Base-by-base conservation (phyloP, 2,113 vertebrate genomes). In the Varanus salvator region DNA sequence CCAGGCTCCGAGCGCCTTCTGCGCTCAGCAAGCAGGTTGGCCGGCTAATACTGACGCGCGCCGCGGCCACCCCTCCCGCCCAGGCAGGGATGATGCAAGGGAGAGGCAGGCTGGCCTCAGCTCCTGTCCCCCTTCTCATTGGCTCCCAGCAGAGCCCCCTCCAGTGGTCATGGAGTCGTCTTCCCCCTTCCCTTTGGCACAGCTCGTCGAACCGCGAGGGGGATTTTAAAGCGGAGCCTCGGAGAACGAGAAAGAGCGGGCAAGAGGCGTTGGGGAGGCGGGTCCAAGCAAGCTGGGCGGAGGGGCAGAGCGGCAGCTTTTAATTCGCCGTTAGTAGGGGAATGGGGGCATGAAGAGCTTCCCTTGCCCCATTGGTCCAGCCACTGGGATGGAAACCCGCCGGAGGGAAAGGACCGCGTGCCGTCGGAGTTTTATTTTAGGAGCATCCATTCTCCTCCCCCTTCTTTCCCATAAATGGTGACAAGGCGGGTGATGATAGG, bases 31-130 rank as follows among this genome's bases (percentile, higher is more conserved):
- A 5, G 72, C 27, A 12, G 11, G 60, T 50, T 48, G 2, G n/a
- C 86, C 17, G 19, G 76, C 66, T 48, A 5, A 64, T 15, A 11
- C 80, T 44, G 81, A 17, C 8, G 14, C 21, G 66, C 19, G 38
- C 69, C 14, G 48, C 4, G 12, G 5, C 8, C 84, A 12, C 17
- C 48, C 54, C 85, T 19, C 34, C 29, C 57, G 60, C 15, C 60
- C 60, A 64, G 25, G 23, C 3, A 1, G 4, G 82, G 82, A 21
- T 89, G 88, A 89, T 89, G 88, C 88, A 89, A 85, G 82, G 31
- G 57, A 0, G 54, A 77, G 48, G 23, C 14, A 1, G 19, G 69
- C 88, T 78, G 88, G 52, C n/a, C 88, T 71, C 74, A 85, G 82
- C 88, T 12, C 72, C 80, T 1, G 48, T 54, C 27, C n/a, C 25